Evolutionary conservation across 2,113 vertebrate genomes (phyloP).

Genomic region (Gnathonemus echidnorhynchus): DNA sequence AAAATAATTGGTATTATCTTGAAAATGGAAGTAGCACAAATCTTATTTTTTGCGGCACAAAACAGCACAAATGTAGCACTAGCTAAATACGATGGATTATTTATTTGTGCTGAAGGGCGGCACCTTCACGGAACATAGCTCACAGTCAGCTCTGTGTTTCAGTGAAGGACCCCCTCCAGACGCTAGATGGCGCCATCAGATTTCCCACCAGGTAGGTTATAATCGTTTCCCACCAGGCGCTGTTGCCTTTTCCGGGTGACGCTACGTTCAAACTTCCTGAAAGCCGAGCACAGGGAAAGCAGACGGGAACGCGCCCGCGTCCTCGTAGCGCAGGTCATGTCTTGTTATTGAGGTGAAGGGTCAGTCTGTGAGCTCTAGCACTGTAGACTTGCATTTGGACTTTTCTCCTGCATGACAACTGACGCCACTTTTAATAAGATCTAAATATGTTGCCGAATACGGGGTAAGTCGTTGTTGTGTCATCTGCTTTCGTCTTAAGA

Average conservation of each 20-base stretch:
- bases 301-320: background rate
- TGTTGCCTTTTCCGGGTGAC: background rate
- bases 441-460: conserved; percentile 5
- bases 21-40: background rate
- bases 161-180: background rate
- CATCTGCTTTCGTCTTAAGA: background rate
- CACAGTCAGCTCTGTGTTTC: background rate
- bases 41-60: background rate
- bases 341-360: background rate
- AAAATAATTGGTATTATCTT: background rate
- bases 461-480: background rate
- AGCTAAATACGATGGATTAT: background rate
- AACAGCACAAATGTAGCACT: background rate
- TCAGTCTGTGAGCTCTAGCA: background rate
- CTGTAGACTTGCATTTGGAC: background rate
- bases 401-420: background rate
- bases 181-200: background rate
- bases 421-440: background rate
- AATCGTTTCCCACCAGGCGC: background rate
- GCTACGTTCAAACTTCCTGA: background rate
- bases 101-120: background rate
- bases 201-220: background rate
- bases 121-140: background rate
- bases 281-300: background rate
- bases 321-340: background rate